Base-by-base conservation (phyloP, 64 coral and sea anemone species). In the Acropora tenuis region DNA sequence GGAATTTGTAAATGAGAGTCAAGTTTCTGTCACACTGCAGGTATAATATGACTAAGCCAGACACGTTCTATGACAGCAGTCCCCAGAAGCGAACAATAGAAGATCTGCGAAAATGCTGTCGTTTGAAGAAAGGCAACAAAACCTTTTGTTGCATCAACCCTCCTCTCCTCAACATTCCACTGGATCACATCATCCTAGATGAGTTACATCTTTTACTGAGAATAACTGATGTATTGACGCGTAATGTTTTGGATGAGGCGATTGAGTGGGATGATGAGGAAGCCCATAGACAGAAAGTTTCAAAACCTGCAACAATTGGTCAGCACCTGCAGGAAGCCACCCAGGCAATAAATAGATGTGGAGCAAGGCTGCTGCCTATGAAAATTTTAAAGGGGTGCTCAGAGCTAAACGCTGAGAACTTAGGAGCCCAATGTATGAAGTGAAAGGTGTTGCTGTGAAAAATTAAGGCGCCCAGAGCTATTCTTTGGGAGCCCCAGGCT, bases 151-250 rank as follows among this genome's bases (percentile, higher is more conserved):
- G 50, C 0, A 61, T 82, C 20, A 61, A 82, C 40, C 77, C 16
- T 1, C 92, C 92, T 49, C 66, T 94, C 45, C 50, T 84, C 3
- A 77, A 89, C 42, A 68, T 89, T 20, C 87, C 80, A 20, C 80
- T 86, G 6, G 93, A 90, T 65, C 88, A 94, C 47, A 94, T 90
- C 59, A 73, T 94, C 45, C 80, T 90, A 41, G 80, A 94, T 90
- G 88, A 90, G 61, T 80, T 90, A 13, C 87, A 94, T 11, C 87
- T 94, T 40, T 48, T 94, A 16, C 50, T 90, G 9, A 79, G 81
- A 68, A 18, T 94, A 43, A 90, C 93, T 16, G 87, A 94, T 79
- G 88, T 86, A 8, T 74, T 94, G 9, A 80, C 83, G 8, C 18
- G 8, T 19, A 94, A 90, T 79, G 59, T 94, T 16, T 65, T 90